Evolutionary conservation across 2,797 vertebrate species (phyloP).

Genomic region (Hoplostethus mediterraneus): DNA sequence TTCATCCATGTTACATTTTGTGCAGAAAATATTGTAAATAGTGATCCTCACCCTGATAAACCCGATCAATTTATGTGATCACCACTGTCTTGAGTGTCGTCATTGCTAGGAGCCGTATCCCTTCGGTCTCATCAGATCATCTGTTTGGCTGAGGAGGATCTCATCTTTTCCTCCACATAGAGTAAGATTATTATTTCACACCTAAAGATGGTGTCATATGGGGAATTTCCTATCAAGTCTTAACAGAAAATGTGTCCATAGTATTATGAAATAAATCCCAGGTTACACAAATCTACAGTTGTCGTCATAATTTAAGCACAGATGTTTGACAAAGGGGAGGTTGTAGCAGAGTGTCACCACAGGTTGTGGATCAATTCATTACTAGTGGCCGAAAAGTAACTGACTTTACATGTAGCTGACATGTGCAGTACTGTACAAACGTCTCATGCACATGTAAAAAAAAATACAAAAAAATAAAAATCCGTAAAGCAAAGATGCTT

Average conservation of each 20-base stretch:
- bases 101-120: conserved; percentile 9
- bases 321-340: no score
- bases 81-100: conserved; percentile 28
- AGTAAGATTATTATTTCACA: conserved; percentile 15
- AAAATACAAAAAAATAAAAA: no score
- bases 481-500: no score
- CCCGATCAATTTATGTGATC: conserved; percentile 17
- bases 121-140: conserved; percentile 6
- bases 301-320: conserved; percentile 33
- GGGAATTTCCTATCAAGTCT: conserved; percentile 64
- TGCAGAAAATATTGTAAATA: conserved; percentile 38
- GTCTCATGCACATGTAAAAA: no score
- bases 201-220: conserved; percentile 45
- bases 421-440: no score
- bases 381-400: no score
- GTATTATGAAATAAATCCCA: conserved; percentile 72
- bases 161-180: conserved; percentile 31
- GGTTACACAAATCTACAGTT: conserved; percentile 59
- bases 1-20: conserved; percentile 39
- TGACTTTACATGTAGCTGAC: no score
- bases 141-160: conserved; percentile 26
- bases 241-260: conserved; percentile 62
- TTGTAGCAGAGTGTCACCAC: no score
- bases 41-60: conserved; percentile 31
- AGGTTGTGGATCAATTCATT: no score